Evolutionary conservation across 2,888 invertebrate genomes (phyloP), one percentile per base, ranked within the genome.

Genomic region (Molanna angustata): DNA sequence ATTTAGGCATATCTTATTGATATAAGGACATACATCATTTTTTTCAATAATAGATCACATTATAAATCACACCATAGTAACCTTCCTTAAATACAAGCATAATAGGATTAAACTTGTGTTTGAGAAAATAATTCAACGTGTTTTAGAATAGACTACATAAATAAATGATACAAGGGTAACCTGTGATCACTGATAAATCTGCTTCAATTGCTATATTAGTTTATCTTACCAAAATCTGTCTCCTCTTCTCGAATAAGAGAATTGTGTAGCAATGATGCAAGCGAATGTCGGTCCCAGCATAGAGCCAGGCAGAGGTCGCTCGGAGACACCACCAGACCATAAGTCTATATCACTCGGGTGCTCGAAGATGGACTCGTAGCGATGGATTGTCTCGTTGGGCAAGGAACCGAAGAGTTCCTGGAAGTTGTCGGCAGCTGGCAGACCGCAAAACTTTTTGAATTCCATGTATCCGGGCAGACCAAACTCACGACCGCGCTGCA

Each of bases 271-370:
- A 63, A 96, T 94, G 58, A 96, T 80, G 67, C 95, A 96, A 47
- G 93, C 92, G 66, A 95, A 95, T 44, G 94, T 93, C 1, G 95
- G 94, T 44, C 96, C 95, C 56, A 96, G 79, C 86, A 95, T 89
- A 49, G 93, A 92, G 39, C 93, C 94, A 6, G 91, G 90, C 48
- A 94, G 76, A 2, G 94, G 90, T 57, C 87, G 79, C 67, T 96
- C 96, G 0, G 94, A 92, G 4, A 95, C 92, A 42, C 94, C 95
- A 43, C 94, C 95, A 14, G 93, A 91, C 92, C 94, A 96, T 49
- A 95, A 76, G 76, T 96, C 95, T 41, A 96, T 90, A 69, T 96
- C 96, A 55, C 86, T 81, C 1, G 94, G 93, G 69, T 91, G 88
- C 83, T 90, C 88, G 65, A 90, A 93, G 64, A 93, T 90, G 2